phyloP scores from a whole-genome alignment of 2,888 invertebrate species.

The Papilio protenor region DNA sequence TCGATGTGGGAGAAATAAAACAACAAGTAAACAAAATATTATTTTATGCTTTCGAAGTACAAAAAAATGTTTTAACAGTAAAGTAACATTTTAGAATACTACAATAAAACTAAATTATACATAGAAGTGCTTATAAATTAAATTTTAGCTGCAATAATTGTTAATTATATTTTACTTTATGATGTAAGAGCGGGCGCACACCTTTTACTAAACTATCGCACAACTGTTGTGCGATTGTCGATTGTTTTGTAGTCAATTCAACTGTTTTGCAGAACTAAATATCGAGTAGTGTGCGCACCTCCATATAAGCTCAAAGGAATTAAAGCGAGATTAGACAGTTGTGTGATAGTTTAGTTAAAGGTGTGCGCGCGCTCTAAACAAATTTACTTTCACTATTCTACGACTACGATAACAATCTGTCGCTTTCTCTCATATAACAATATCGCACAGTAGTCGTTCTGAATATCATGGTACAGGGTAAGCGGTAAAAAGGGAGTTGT shows the following conservation, averaged over 20 bases:
- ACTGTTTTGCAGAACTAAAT: too few relatives aligned
- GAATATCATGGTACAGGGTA: not conserved
- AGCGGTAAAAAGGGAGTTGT: not conserved
- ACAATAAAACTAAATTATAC: conserved; percentile 48
- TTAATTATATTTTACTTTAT: not conserved
- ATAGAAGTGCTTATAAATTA: conserved; percentile 36
- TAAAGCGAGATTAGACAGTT: too few relatives aligned
- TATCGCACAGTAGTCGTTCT: not conserved
- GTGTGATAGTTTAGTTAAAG: too few relatives aligned
- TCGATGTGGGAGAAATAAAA: conserved; percentile 34
- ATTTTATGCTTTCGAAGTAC: conserved; percentile 72
- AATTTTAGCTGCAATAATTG: not conserved
- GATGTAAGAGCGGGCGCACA: too few relatives aligned
- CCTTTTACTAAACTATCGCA: too few relatives aligned
- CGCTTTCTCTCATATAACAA: not conserved
- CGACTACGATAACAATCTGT: not conserved
- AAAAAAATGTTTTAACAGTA: conserved; percentile 61
- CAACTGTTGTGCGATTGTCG: too few relatives aligned
- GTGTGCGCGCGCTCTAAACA: too few relatives aligned
- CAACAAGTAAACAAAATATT: conserved; percentile 50
- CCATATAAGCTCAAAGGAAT: too few relatives aligned
- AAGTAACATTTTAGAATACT: conserved; percentile 59
- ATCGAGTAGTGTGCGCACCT: too few relatives aligned
- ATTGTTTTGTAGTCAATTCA: too few relatives aligned
- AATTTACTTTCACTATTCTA: not conserved